Conservation (phyloP, 2,797 vertebrate genomes). For the Craterocephalus amniculus region DNA sequence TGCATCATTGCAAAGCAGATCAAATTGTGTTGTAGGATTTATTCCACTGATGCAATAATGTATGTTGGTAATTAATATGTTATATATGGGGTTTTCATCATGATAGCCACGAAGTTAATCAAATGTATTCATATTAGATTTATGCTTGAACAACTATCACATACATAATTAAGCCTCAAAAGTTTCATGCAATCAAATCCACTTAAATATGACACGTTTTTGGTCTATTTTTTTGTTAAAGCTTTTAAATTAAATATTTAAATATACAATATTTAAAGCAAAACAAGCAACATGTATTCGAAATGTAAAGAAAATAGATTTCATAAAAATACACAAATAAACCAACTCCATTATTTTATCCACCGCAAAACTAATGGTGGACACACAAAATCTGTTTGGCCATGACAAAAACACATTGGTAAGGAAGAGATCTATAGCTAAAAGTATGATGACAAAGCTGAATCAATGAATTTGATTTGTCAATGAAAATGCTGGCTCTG, state of each 20-base stretch:
- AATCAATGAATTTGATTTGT: not conserved
- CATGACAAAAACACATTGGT: not conserved
- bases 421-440: not conserved
- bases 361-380: not conserved
- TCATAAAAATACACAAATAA: not conserved
- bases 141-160: constrained; percentile 15
- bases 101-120: constrained; percentile 38
- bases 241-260: not conserved
- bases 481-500: too few relatives aligned
- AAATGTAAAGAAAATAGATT: not conserved
- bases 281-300: not conserved
- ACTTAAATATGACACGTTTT: not conserved
- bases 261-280: not conserved
- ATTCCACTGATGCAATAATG: constrained; percentile 46
- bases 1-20: constrained; percentile 46
- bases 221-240: not conserved
- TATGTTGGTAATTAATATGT: constrained; percentile 42
- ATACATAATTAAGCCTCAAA: constrained; percentile 14
- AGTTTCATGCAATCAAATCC: not conserved
- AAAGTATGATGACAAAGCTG: not conserved
- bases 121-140: constrained; percentile 29
- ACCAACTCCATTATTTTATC: too few relatives aligned
- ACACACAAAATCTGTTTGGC: not conserved
- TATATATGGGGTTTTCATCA: constrained; percentile 43
- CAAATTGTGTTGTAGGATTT: constrained; percentile 31